Base-by-base conservation (phyloP, 2,888 invertebrate genomes). In the Patella caerulea region DNA sequence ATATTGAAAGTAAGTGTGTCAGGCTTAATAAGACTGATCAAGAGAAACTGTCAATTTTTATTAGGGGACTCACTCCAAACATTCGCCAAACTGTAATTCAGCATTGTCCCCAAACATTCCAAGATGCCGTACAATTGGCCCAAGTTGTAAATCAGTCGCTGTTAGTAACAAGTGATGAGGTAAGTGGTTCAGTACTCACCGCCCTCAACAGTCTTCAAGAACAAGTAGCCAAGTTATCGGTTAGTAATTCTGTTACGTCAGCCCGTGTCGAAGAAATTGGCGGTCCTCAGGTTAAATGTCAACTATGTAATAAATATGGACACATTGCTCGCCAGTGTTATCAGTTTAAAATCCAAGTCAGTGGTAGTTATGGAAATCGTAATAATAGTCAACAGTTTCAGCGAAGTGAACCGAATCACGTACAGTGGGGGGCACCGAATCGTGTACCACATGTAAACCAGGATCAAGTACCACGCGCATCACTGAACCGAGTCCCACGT, bases 1-100 rank as follows among this genome's bases (percentile, higher is more conserved):
- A 72, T 12, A 53, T 72, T 53, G 72, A 72, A 72, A 12, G n/a
- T 11, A 72, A 71, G 34, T 72, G 72, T 53, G n/a, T n/a, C 34
- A 17, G 72, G 14, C 53, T 72, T 3, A 53, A 45, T 52, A 72
- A 72, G 34, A 72, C 52, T 29, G 72, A 72, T n/a, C 19, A 19
- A 17, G 72, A 72, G 34, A 72, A 29, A 29, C 19, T 53, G 11
- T 7, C 45, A 45, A 34, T 34, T 53, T 72, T 72, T 15, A 53
- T 72, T 29, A 11, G 72, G n/a, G 72, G 72, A n/a, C 53, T 72
- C 0, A 45, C 45, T 3, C 72, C 72, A 3, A 29, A 19, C 34
- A 29, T 72, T n/a, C 45, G 72, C 14, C n/a, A n/a, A 15, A 45
- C n/a, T n/a, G 72, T 72, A 11, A 72, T 72, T 11, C 72, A 72